Conservation (phyloP, 2,797 vertebrate genomes). For the Morelia viridis region DNA sequence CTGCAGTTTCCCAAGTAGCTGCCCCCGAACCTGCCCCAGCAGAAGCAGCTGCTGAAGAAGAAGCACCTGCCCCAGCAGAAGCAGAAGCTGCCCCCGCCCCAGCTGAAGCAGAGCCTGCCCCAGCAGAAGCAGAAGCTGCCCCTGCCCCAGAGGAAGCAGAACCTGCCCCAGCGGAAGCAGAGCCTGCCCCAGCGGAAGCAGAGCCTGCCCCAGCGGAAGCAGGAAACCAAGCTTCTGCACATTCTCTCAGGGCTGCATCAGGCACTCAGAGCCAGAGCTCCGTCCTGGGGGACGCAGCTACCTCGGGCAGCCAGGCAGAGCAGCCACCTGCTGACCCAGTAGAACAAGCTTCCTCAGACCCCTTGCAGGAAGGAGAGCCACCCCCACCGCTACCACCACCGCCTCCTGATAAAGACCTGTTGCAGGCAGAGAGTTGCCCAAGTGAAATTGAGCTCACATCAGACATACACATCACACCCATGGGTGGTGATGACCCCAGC, state of each 20-base stretch:
- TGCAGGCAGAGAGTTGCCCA: slow-evolving; percentile 45
- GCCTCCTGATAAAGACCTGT: slow-evolving; percentile 41
- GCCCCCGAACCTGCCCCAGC: not conserved
- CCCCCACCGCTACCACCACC: slow-evolving; percentile 18
- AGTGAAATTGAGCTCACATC: slow-evolving; percentile 38
- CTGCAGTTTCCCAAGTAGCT: not conserved
- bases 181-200: not conserved
- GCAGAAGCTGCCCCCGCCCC: not conserved
- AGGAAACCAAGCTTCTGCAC: slow-evolving; percentile 18
- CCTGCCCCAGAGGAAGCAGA: not conserved
- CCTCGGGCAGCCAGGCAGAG: slow-evolving; percentile 40
- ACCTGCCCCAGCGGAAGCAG: not conserved
- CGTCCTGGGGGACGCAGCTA: slow-evolving; percentile 22
- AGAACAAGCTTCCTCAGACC: slow-evolving; percentile 33
- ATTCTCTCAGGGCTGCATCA: not conserved
- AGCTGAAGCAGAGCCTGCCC: not conserved
- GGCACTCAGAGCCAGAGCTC: slow-evolving; percentile 27
- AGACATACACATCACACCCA: not conserved
- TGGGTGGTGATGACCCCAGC: slow-evolving; percentile 48
- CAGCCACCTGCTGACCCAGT: not conserved
- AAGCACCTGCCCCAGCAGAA: not conserved
- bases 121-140: not conserved
- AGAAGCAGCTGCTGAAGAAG: slow-evolving; percentile 14
- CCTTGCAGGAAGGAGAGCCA: slow-evolving; percentile 60
- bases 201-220: not conserved